Evolutionary conservation across 2,888 invertebrate species (phyloP), one percentile per base, ranked within the genome.

Genomic region (Pachymerium ferrugineum): DNA sequence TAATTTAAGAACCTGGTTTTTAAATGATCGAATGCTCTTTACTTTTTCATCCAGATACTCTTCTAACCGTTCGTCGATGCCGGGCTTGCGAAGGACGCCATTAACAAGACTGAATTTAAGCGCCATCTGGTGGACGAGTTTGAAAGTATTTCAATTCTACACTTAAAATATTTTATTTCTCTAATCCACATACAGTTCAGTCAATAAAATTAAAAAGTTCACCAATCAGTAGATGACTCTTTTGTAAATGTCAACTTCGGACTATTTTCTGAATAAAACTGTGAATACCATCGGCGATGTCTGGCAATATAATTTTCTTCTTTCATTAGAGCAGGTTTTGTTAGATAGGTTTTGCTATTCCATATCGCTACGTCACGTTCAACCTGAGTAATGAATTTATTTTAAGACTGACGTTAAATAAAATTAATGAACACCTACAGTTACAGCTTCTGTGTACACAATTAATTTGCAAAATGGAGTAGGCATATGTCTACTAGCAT

Each of bases 291-390:
- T 16, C 85, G 83, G 0, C 94, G 85, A 81, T 89, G 93, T 0
- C 86, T 85, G n/a, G 87, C 86, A 0, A 95, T 88, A 0, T 88
- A 84, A 5, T 86, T 86, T 81, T 95, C 95, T 74, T 91, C 89
- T 76, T 87, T 87, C 0, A 91, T 89, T 75, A 93, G 85, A 0
- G 89, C 80, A 0, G 94, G 94, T 0, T 88, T 87, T 35, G 86
- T 86, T 0, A 88, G 84, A 81, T 88, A 94, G 10, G 85, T 86
- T 80, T 95, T 95, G 82, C 89, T 89, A 81, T 94, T 94, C 95
- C 95, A 95, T 3, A 95, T 88, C 76, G 86, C 86, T 0, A 94
- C 87, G 81, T 95, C 95, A 0, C 94, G 86, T 81, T 92, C 89
- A 78, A 94, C 89, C 92, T 93, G 83, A 10, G 84, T 84, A 10